Evolutionary conservation across 2,797 vertebrate species (phyloP), one percentile per base, ranked within the genome.

Genomic region (Brachyrhaphis roseni): DNA sequence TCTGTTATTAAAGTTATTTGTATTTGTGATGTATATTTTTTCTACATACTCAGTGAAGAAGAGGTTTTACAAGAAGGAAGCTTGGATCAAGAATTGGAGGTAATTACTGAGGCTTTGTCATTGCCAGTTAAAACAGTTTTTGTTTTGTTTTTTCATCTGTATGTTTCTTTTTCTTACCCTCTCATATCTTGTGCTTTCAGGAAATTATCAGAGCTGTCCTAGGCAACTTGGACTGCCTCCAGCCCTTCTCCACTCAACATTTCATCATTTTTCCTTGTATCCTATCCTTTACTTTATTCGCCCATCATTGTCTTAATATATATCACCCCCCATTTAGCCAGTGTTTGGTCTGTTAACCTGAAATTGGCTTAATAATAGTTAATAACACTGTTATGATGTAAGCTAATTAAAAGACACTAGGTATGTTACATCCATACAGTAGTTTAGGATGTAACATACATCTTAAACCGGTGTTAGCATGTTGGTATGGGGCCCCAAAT

Each of bases 261-360:
- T 97, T 97, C 83, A 94, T 85, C 7, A 76, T 98, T 77, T 98
- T 97, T 90, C 98, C 97, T 0, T 97, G 97, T 98, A 98, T 97
- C 97, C 95, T 96, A 96, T 86, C 15, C 43, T 76, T 89, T 84
- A 26, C 36, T 96, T 78, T 74, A 7, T 36, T 10, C 20, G 0
- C 18, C 13, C 39, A 5, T 46, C 46, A 64, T 66, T 36, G 1
- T 0, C 66, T n/a, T n/a, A 26, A 53, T 18, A 4, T n/a, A 49
- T 11, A 51, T 43, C 45, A 57, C 31, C 5, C 28, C 20, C 68
- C 43, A 55, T 20, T 15, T 72, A 3, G 4, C 31, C 62, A 66
- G 62, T 39, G 62, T 66, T 64, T 66, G 34, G 10, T 41, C 23
- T 68, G 64, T 68, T 26, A 20, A 66, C 62, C 36, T 68, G 36